Conservation (phyloP, 2,888 invertebrate species). For the Fabriciana adippe region DNA sequence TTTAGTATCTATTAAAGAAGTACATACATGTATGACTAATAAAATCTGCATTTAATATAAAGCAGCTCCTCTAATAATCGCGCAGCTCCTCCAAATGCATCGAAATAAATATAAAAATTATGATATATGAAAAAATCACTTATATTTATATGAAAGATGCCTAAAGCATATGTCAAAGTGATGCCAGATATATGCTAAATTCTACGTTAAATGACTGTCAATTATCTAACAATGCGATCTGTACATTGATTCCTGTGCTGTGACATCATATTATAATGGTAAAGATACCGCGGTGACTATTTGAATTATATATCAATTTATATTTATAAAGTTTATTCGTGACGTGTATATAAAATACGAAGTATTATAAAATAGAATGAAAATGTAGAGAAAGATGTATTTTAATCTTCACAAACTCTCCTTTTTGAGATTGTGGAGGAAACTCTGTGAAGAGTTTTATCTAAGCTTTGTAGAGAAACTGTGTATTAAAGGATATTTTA, state of each 20-base stretch:
- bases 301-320: conserved; percentile 23
- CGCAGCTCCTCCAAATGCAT: no score
- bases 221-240: conserved; percentile 22
- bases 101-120: background rate
- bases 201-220: conserved; percentile 23
- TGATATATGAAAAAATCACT: background rate
- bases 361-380: background rate
- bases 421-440: no score
- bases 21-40: no score
- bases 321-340: conserved; percentile 16
- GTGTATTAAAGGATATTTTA: no score
- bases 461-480: no score
- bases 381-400: no score
- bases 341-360: conserved; percentile 7
- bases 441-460: no score
- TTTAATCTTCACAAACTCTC: no score
- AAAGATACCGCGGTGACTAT: conserved; percentile 31
- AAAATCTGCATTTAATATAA: no score
- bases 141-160: conserved; percentile 10
- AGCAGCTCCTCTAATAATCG: no score
- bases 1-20: no score
- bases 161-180: conserved; percentile 23
- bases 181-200: conserved; percentile 35
- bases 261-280: conserved; percentile 35
- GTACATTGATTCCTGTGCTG: conserved; percentile 24